Evolutionary conservation across 2,797 vertebrate genomes (phyloP), one percentile per base, ranked within the genome.

Genomic region (Liparis tanakae): DNA sequence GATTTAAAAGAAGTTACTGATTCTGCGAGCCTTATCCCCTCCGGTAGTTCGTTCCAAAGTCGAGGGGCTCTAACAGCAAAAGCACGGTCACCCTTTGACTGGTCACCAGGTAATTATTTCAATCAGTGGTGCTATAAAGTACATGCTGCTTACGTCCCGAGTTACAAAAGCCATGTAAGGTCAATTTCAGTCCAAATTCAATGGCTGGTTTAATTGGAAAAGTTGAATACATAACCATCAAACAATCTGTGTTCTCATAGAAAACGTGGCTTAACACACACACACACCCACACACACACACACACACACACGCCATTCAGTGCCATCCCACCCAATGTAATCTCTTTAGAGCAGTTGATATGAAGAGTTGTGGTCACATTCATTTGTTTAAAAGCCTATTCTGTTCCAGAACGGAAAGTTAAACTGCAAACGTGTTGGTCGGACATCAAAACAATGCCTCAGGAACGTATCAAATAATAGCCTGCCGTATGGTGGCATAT

Each of bases 401-500:
- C 8, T 34, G 55, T 9, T 51, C 14, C 15, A 36, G 12, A 25
- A 22, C 20, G 13, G 1, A 41, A 14, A 0, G 1, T 74, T 63
- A 48, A n/a, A 51, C 20, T n/a, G 0, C 4, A 48, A 10, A 10
- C 55, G 25, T 46, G 59, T 61, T 39, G 54, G 33, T 20, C 48
- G 6, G 48, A 58, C 48, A 22, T 67, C 34, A 10, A 56, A 62
- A 73, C 57, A 70, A 48, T 39, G 13, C n/a, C 18, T 76, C 30
- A 39, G 39, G 44, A 46, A 12, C 33, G 0, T 61, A 59, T 37
- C 39, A 20, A 62, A 76, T 63, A 64, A 67, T 33, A 69, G 25
- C 25, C n/a, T 15, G 20, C 55, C 70, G 22, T 41, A 54, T 43
- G 76, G 8, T 67, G 68, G 72, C 80, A 68, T 74, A 80, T 75